phyloP scores from a whole-genome alignment of 2,888 invertebrate genomes.

The Anoplius nigerrimus region DNA sequence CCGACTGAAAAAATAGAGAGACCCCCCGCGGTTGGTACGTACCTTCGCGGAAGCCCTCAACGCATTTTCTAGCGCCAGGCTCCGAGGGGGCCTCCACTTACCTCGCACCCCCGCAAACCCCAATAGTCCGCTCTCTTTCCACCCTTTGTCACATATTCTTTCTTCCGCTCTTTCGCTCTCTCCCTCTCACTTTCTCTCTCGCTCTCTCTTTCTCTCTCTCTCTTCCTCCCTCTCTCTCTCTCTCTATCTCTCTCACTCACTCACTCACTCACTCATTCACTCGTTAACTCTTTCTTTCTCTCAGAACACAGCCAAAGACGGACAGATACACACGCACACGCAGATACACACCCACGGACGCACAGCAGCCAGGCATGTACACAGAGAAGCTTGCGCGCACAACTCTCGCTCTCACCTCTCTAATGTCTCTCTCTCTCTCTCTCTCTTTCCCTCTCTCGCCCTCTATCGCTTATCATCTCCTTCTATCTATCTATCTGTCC shows the following conservation, averaged over 20 bases:
- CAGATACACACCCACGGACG: no score
- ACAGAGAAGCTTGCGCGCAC: no score
- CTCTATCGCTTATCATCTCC: conserved; percentile 16
- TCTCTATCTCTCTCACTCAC: conserved; percentile 13
- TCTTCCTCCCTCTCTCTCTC: conserved; percentile 12
- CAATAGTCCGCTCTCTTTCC: conserved; percentile 67
- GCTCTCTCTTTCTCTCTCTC: not conserved
- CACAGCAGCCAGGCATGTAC: no score
- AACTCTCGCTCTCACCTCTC: conserved; percentile 39
- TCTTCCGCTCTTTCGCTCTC: conserved; percentile 33
- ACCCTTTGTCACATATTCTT: conserved; percentile 26
- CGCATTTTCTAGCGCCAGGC: conserved; percentile 45
- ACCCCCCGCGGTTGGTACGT: conserved; percentile 74
- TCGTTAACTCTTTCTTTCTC: conserved; percentile 28
- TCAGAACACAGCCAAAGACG: no score
- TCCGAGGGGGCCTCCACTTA: conserved; percentile 68
- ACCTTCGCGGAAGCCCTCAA: conserved; percentile 69
- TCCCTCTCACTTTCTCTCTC: conserved; percentile 36
- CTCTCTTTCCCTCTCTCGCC: not conserved
- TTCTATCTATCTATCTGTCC: conserved; percentile 10
- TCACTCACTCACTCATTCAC: no score
- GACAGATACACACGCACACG: no score
- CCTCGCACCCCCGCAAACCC: conserved; percentile 65
- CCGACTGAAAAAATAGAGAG: conserved; percentile 85
- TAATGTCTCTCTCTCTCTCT: conserved; percentile 8